phyloP scores from a whole-genome alignment of 2,888 invertebrate species.

The Heliconius aoede region DNA sequence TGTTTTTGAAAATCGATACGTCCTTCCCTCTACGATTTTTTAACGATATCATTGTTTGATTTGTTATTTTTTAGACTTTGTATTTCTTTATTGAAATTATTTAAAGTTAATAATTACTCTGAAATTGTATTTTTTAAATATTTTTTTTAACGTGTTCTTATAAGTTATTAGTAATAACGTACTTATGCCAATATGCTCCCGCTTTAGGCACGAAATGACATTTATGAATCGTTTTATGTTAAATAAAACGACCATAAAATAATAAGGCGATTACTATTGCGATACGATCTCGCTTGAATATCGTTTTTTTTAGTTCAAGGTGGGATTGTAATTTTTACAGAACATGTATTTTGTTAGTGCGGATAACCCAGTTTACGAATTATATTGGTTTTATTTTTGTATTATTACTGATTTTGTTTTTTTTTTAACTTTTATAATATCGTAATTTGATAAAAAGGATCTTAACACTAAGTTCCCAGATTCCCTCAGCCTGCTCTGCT shows the following conservation, averaged over 20 bases:
- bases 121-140: neutral
- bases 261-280: slow-evolving; percentile 36
- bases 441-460: neutral
- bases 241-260: slow-evolving; percentile 32
- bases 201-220: neutral
- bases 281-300: slow-evolving; percentile 38
- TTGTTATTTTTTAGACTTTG: no score
- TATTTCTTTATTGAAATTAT: no score
- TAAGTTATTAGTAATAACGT: neutral
- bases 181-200: neutral
- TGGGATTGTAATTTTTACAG: slow-evolving; percentile 34
- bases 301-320: slow-evolving; percentile 44
- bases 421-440: neutral
- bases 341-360: slow-evolving; percentile 29
- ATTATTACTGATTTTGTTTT: neutral
- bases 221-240: slow-evolving; percentile 8
- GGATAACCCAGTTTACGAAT: slow-evolving; percentile 21
- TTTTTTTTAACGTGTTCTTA: no score
- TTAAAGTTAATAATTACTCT: neutral
- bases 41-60: no score
- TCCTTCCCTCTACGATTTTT: no score
- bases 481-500: no score
- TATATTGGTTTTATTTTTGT: neutral
- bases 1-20: no score
- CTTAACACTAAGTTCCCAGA: no score